phyloP scores from a whole-genome alignment of 2,888 invertebrate genomes.

The Hermaeophaga mercurialis region DNA sequence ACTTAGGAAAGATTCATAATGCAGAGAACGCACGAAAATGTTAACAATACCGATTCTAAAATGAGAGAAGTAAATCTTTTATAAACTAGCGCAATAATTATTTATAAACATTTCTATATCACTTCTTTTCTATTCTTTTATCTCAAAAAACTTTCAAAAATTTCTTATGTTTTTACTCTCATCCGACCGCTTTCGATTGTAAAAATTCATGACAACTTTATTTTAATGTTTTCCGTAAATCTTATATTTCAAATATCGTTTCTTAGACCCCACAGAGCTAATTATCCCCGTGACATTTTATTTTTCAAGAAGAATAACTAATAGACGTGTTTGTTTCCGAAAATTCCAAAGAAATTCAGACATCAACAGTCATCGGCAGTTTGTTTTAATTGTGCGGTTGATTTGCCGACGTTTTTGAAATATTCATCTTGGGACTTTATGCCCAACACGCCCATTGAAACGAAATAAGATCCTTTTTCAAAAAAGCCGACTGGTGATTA shows the following conservation, averaged over 20 bases:
- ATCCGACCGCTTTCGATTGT: too few relatives aligned
- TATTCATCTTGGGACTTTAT: constrained; percentile 29
- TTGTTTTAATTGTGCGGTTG: constrained; percentile 30
- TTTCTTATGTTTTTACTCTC: too few relatives aligned
- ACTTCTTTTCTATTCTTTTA: too few relatives aligned
- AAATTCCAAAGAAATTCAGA: constrained; percentile 30
- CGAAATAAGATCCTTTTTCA: constrained; percentile 28
- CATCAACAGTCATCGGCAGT: constrained; percentile 25
- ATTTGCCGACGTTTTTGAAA: constrained; percentile 29
- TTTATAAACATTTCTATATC: too few relatives aligned
- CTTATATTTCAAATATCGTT: not conserved
- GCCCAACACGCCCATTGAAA: constrained; percentile 28
- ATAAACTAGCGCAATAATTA: too few relatives aligned
- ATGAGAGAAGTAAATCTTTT: too few relatives aligned
- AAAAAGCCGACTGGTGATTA: constrained; percentile 33
- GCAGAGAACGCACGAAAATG: too few relatives aligned
- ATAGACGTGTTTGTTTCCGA: constrained; percentile 28
- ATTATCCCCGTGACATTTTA: constrained; percentile 16
- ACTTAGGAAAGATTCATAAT: not conserved
- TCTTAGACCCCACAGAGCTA: not conserved
- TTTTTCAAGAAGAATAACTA: constrained; percentile 15
- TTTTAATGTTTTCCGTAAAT: too few relatives aligned
- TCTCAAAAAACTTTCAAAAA: too few relatives aligned
- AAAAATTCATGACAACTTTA: too few relatives aligned
- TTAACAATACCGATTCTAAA: too few relatives aligned